Evolutionary conservation across 2,888 invertebrate genomes (phyloP), one percentile per base, ranked within the genome.

Genomic region (Ptilodon capucinus): DNA sequence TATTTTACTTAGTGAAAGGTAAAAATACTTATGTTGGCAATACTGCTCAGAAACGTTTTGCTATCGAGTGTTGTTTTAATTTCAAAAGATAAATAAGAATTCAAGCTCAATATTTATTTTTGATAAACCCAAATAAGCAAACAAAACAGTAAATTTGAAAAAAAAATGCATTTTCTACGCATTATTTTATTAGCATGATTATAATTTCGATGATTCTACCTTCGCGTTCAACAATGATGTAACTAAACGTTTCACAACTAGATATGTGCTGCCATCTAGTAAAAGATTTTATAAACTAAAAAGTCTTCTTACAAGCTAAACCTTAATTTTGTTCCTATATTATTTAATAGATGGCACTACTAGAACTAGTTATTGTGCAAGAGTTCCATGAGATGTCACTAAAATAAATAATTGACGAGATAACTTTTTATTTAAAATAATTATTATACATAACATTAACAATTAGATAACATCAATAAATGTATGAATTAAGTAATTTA

Each of bases 351-450:
- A 47, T 44, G 47, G 16, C 47, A 21, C 28, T 44, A 38, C n/a
- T 3, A 4, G 17, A 17, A 7, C 13, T 2, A 13, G n/a, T 13
- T 19, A 0, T 4, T 39, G 13, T 39, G 4, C 2, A 7, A 6
- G 5, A 0, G 9, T 17, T 5, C 14, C 9, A 5, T 41, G 40
- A 65, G 62, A 65, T 57, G 62, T 42, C 62, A 49, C 9, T 54
- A 19, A 52, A 54, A 50, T 23, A 50, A n/a, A 9, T n/a, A 35
- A 41, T n/a, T 40, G 30, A 16, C 8, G 21, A 14, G 13, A 28
- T 45, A 40, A 42, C n/a, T n/a, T n/a, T 21, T 44, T 34, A 7
- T 35, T 7, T 17, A 16, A 17, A 16, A 17, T 17, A 9, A 36
- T 1, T 9, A 9, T 17, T 17, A 4, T 18, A 36, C 9, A 7